Evolutionary conservation across 2,797 vertebrate genomes (phyloP).

Genomic region (Urosaurus nigricauda): DNA sequence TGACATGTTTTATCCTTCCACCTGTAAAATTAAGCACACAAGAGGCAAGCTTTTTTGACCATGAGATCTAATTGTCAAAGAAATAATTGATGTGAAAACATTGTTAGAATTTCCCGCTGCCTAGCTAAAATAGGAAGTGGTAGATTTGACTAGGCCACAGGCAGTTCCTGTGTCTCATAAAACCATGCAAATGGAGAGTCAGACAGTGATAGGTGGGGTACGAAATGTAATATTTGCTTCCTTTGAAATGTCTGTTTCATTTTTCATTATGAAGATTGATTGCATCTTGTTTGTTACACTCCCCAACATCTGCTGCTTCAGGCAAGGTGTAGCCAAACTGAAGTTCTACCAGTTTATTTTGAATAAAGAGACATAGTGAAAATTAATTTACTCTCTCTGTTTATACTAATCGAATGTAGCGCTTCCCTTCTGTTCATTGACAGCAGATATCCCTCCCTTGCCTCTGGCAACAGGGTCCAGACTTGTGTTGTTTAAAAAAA

Average conservation of each 20-base stretch:
- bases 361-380: conserved; percentile 14
- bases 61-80: not conserved
- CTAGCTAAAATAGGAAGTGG: not conserved
- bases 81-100: not conserved
- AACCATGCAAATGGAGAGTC: not conserved
- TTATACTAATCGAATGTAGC: not conserved
- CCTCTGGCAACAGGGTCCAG: conserved; percentile 49
- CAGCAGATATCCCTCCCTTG: conserved; percentile 48
- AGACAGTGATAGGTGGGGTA: not conserved
- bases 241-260: conserved; percentile 12
- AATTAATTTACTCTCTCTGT: not conserved
- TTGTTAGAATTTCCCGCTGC: not conserved
- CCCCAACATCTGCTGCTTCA: not conserved
- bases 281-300: conserved; percentile 13
- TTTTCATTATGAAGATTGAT: conserved; percentile 4
- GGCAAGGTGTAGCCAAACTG: conserved; percentile 9
- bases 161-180: conserved; percentile 8
- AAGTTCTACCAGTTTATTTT: not conserved
- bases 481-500: conserved; percentile 13
- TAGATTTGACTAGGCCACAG: rapidly evolving
- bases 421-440: not conserved
- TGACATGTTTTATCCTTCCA: rapidly evolving
- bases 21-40: not conserved
- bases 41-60: not conserved
- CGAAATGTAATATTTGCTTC: not conserved